Evolutionary conservation across 1,140 invertebrate genomes (phyloP), one percentile per base, ranked within the genome.

Genomic region (Pantala flavescens): DNA sequence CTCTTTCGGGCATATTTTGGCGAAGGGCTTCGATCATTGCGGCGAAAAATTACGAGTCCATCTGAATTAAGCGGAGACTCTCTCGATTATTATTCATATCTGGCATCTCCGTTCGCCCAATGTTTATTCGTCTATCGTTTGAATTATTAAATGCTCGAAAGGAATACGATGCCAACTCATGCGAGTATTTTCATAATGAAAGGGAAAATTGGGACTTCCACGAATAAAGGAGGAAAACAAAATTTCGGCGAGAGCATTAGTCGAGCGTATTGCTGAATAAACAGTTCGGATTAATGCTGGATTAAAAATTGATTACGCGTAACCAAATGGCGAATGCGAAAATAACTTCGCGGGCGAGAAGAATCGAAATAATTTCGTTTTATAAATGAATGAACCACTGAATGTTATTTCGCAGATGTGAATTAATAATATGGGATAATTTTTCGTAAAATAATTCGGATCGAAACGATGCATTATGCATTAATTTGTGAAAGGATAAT

Each of bases 161-260:
- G 49, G n/a, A 63, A 63, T 63, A 21, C 49, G 49, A 63, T 63
- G 49, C 49, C 49, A 63, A 63, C 49, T 63, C 49, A 63, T 63
- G 49, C 49, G 49, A 63, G 49, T 63, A 63, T 63, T 63, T 63
- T 63, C 49, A 63, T 63, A 63, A 63, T 14, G 49, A 63, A 63
- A 63, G 49, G 49, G 49, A 63, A 63, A 63, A 63, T 63, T 63
- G 49, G 12, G 49, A 63, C 49, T 63, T 63, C 49, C 12, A 1
- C 3, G 49, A 63, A 63, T 19, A 19, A 63, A 3, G 49, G 49
- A 21, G 16, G 49, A 63, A 63, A 21, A 21, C 49, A 21, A 63
- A 63, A 63, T 63, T 19, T 63, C 14, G 5, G 3, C n/a, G 16
- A 63, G 49, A 19, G 49, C 49, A 21, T 21, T 16, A 63, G n/a